Conservation (phyloP, 2,113 vertebrate genomes). For the Phainopepla nitens region DNA sequence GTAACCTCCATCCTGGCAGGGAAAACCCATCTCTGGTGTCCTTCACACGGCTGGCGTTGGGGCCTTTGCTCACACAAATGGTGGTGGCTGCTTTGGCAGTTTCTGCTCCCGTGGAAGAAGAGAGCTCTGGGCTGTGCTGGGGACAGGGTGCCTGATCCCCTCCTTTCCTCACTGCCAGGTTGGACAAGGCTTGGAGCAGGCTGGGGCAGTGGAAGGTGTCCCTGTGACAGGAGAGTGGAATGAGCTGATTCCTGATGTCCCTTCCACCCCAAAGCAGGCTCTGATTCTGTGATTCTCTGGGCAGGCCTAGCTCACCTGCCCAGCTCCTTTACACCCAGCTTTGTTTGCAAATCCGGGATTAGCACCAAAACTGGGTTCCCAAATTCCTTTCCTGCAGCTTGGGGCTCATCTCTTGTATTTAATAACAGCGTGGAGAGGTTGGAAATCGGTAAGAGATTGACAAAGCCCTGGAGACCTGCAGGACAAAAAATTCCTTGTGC, state of each 20-base stretch:
- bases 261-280: not conserved
- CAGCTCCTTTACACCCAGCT: not conserved
- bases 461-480: not conserved
- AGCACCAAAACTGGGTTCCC: not conserved
- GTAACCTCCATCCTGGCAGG: not conserved
- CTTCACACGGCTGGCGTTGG: fast-evolving
- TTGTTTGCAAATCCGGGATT: not conserved
- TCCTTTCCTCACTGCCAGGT: not conserved
- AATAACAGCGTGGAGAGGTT: fast-evolving
- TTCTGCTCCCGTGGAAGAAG: fast-evolving
- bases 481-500: not conserved
- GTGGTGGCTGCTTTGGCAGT: not conserved
- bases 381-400: not conserved
- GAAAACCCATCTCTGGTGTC: not conserved
- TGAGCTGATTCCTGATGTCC: not conserved
- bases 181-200: not conserved
- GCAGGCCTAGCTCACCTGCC: not conserved
- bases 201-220: not conserved
- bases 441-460: not conserved
- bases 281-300: not conserved
- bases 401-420: not conserved
- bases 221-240: not conserved
- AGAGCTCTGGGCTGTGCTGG: not conserved
- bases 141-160: not conserved
- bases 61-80: not conserved